Percentiles rank a stretch among this genome's conserved stretches.
Conservation (phyloP, 2,113 vertebrate species). For the Passer montanus region DNA sequence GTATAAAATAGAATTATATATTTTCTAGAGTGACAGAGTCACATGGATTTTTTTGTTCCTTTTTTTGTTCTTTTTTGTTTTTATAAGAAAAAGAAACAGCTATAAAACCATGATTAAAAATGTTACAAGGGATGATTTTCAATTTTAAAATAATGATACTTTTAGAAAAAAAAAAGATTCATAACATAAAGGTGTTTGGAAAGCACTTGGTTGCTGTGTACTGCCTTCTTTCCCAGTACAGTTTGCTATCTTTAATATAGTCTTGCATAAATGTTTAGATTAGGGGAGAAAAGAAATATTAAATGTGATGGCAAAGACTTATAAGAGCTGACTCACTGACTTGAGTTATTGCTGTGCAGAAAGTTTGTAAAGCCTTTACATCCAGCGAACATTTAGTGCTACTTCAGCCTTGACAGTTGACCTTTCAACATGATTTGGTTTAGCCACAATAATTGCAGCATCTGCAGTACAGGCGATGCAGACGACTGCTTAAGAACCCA, state of each 20-base stretch:
- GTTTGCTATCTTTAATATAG: slow-evolving; percentile 59
- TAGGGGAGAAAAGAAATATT: slow-evolving; percentile 61
- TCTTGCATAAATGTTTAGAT: slow-evolving; percentile 72
- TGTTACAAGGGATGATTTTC: slow-evolving; percentile 45
- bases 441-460: slow-evolving; percentile 68
- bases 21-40: slow-evolving; percentile 47
- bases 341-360: slow-evolving; percentile 74
- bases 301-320: slow-evolving; percentile 66
- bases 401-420: slow-evolving; percentile 79
- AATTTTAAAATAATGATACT: slow-evolving; percentile 48
- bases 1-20: slow-evolving; percentile 63
- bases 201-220: slow-evolving; percentile 57
- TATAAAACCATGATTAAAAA: slow-evolving; percentile 72
- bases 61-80: background rate
- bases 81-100: slow-evolving; percentile 66
- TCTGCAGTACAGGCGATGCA: slow-evolving; percentile 57
- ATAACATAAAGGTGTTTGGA: slow-evolving; percentile 29
- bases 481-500: slow-evolving; percentile 59
- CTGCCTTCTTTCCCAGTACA: slow-evolving; percentile 47
- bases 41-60: slow-evolving; percentile 4
- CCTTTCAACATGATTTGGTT: slow-evolving; percentile 73
- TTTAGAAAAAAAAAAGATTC: slow-evolving; percentile 12
- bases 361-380: slow-evolving; percentile 73
- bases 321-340: slow-evolving; percentile 68
- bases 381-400: slow-evolving; percentile 71